Conservation (phyloP, 2,888 invertebrate species). For the Chydorus sphaericus region DNA sequence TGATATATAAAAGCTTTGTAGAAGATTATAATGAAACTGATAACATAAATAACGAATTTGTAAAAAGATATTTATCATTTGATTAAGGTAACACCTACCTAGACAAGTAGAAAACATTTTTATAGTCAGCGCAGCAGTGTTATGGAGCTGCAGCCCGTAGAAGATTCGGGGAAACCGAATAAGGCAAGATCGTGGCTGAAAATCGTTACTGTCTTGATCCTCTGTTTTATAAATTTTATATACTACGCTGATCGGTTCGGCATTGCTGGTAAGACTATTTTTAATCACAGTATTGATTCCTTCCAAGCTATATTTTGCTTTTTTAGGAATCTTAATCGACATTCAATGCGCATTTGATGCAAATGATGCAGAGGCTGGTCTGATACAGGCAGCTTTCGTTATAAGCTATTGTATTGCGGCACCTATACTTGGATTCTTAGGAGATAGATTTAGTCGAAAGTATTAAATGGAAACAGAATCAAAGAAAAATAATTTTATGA, state of each 20-base stretch:
- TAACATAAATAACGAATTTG: too few relatives aligned
- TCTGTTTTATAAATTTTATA: constrained; percentile 11
- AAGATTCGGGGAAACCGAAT: too few relatives aligned
- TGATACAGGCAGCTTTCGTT: constrained; percentile 89
- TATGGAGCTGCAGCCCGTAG: too few relatives aligned
- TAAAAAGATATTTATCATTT: too few relatives aligned
- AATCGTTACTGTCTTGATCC: constrained; percentile 1
- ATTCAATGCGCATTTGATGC: constrained; percentile 60
- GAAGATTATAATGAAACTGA: too few relatives aligned
- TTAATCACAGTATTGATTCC: neutral
- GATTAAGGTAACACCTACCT: too few relatives aligned
- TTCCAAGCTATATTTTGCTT: neutral
- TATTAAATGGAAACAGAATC: constrained; percentile 47
- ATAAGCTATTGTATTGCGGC: constrained; percentile 94
- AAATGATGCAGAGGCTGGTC: constrained; percentile 60
- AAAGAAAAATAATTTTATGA: neutral
- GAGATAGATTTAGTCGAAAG: constrained; percentile 85
- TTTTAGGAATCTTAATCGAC: constrained; percentile 63
- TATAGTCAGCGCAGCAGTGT: too few relatives aligned
- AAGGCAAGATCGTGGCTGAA: neutral
- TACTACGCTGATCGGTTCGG: constrained; percentile 11
- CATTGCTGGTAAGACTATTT: constrained; percentile 4
- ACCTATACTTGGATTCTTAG: constrained; percentile 91
- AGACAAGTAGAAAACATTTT: too few relatives aligned
- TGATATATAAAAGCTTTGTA: too few relatives aligned